A percentile compares a stretch with the other conserved stretches of the same genome.
These are phyloP conservation scores for Oryzias celebensis DNA, from an alignment of 2,113 vertebrate genomes.

Conservation along the genomic window DNA sequence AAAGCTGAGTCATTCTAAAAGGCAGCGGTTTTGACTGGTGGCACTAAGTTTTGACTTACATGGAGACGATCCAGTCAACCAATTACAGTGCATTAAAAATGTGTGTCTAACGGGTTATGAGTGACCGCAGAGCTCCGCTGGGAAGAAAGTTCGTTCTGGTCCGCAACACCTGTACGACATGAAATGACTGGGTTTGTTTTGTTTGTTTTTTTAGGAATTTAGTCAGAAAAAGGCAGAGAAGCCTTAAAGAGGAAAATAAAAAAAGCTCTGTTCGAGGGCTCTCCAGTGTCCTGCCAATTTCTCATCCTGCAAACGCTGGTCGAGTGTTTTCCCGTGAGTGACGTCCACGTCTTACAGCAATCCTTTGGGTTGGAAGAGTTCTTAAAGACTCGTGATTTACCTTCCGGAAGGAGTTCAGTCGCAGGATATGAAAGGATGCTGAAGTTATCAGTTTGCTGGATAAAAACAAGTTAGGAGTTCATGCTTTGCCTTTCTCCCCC, in stretches of 20 bases:
- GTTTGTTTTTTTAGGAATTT: slow-evolving; percentile 16
- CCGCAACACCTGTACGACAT: slow-evolving; percentile 62
- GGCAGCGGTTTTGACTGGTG: slow-evolving; percentile 59
- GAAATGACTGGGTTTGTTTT: slow-evolving; percentile 33
- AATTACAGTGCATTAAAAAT: slow-evolving; percentile 55
- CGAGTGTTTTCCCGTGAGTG: slow-evolving; percentile 13
- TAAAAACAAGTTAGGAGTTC: slow-evolving; percentile 54
- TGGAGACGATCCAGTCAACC: slow-evolving; percentile 53
- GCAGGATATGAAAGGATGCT: slow-evolving; percentile 75
- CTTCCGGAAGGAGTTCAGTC: slow-evolving; percentile 80
- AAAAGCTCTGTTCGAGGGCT: slow-evolving; percentile 24
- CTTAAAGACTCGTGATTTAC: slow-evolving; percentile 73
- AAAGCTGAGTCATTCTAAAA: slow-evolving; percentile 36
- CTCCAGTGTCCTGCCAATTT: slow-evolving; percentile 40
- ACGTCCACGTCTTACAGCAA: slow-evolving; percentile 44
- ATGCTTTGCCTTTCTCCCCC: slow-evolving; percentile 34
- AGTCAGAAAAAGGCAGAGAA: slow-evolving; percentile 27
- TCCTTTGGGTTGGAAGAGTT: slow-evolving; percentile 79
- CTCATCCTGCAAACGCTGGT: slow-evolving; percentile 42
- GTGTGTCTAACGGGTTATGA: slow-evolving; percentile 45
- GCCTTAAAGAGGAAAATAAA: slow-evolving; percentile 35
- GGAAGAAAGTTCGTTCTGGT: slow-evolving; percentile 58
- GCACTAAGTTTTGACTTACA: slow-evolving; percentile 57
- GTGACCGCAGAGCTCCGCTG: slow-evolving; percentile 45
- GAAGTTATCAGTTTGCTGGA: slow-evolving; percentile 73